Percentiles rank a stretch among this genome's conserved stretches.
phyloP scores from a whole-genome alignment of 2,113 vertebrate species.

The Taxidea taxus region DNA sequence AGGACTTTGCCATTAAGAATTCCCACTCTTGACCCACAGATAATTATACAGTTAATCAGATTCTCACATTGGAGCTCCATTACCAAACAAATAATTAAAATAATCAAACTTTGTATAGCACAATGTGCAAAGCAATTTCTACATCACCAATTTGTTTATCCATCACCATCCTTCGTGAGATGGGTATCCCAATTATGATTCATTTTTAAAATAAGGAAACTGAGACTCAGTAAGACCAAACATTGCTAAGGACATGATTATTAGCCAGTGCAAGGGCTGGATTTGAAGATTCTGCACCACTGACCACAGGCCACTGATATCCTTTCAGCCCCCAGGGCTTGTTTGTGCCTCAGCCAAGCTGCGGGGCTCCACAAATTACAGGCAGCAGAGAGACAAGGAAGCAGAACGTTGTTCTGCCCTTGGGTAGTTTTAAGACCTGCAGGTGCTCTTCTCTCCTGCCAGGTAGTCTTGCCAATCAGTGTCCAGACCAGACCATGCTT shows the following conservation, averaged over 20 bases:
- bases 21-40: neutral
- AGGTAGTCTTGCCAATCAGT: neutral
- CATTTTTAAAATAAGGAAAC: neutral
- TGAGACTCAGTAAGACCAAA: neutral
- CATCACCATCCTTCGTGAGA: neutral
- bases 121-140: neutral
- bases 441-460: neutral
- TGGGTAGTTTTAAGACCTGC: neutral
- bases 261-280: neutral
- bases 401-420: neutral
- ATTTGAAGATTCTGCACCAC: neutral
- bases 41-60: neutral
- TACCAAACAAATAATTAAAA: neutral
- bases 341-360: neutral
- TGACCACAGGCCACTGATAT: fast-evolving
- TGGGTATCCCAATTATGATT: neutral
- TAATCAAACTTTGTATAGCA: neutral
- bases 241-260: neutral
- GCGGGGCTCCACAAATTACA: neutral
- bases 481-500: neutral
- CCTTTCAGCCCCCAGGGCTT: neutral
- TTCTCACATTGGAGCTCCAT: neutral
- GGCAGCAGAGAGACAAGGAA: neutral
- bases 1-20: slow-evolving; percentile 4
- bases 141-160: neutral